Evolutionary conservation across 2,113 vertebrate species (phyloP), one percentile per base, ranked within the genome.

Genomic region (Gavia stellata): DNA sequence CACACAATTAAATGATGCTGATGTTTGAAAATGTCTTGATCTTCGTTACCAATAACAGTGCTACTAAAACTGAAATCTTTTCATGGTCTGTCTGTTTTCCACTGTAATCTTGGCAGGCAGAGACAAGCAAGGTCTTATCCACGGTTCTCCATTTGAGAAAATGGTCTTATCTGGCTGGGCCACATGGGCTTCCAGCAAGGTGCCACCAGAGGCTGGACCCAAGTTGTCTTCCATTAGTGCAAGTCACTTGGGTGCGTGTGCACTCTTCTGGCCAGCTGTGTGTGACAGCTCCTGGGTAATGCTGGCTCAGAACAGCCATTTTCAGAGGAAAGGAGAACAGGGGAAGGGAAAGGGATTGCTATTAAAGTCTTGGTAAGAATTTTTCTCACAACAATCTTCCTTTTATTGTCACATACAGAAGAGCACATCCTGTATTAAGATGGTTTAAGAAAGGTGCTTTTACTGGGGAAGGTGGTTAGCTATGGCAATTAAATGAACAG

Each of bases 31-130:
- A 88, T 47, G 7, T 61, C 42, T 63, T 81, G 24, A 44, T 40
- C 59, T 55, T 70, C 1, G 1, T 71, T 83, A 71, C 26, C 47
- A 70, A 6, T 38, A 88, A 34, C 9, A 70, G 17, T 8, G 18
- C 58, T 81, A 82, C 26, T 88, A 70, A 88, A 95, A 92, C 47
- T 26, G 49, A 81, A 95, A 90, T 81, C 86, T 86, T 94, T 42
- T 66, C 25, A 73, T 10, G 40, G 12, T 70, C 55, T 58, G 17
- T 23, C 56, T 7, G 0, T 77, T 94, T 88, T 71, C n/a, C 10
- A 14, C 72, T n/a, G 74, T 92, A 77, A 83, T 88, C 67, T 81
- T 70, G 53, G 34, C 55, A 81, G 25, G 40, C 24, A 70, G 1
- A 2, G 63, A 53, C 1, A 2, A 62, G 10, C n/a, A 68, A 78